A percentile compares a stretch with the other conserved stretches of the same genome.
These are phyloP conservation scores for Leptinotarsa peninsularis DNA, from an alignment of 2,888 invertebrate species.

Conservation along the genomic window DNA sequence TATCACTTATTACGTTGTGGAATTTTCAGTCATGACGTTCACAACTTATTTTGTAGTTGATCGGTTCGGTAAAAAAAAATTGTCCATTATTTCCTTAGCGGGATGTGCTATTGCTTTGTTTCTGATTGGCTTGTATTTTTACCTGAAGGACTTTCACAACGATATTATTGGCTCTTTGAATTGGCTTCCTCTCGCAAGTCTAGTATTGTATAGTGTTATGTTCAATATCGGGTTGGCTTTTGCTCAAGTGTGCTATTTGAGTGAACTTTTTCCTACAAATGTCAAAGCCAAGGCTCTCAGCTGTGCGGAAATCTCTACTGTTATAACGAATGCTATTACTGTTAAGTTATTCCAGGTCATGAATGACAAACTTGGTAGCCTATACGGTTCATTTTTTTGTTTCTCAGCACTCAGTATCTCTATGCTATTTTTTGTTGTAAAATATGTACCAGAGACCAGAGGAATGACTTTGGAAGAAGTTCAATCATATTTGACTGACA, in stretches of 20 bases:
- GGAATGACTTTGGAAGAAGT: conserved; percentile 78
- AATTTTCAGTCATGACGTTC: conserved; percentile 70
- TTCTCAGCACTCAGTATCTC: conserved; percentile 72
- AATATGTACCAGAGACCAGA: conserved; percentile 77
- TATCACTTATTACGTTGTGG: conserved; percentile 66
- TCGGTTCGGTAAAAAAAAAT: conserved; percentile 68
- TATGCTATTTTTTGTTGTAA: conserved; percentile 72
- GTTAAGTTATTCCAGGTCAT: conserved; percentile 68
- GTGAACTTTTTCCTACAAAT: conserved; percentile 70
- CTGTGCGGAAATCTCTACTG: conserved; percentile 69
- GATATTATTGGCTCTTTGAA: conserved; percentile 10
- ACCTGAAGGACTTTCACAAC: conserved; percentile 60
- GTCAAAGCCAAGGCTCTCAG: conserved; percentile 71
- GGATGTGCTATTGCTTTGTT: conserved; percentile 64
- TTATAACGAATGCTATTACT: conserved; percentile 66
- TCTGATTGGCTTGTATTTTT: conserved; percentile 67
- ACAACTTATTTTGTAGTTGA: conserved; percentile 72
- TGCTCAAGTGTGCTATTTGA: conserved; percentile 51
- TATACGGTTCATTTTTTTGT: conserved; percentile 75
- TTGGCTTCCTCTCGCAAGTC: conserved; percentile 64
- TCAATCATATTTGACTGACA: conserved; percentile 72
- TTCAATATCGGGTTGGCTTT: conserved; percentile 66
- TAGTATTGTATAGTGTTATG: conserved; percentile 67
- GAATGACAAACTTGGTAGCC: conserved; percentile 69
- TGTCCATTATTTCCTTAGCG: conserved; percentile 69